These are phyloP conservation scores for Cryptotermes secundus DNA, from an alignment of 1,140 invertebrate species.

Conservation along the genomic window DNA sequence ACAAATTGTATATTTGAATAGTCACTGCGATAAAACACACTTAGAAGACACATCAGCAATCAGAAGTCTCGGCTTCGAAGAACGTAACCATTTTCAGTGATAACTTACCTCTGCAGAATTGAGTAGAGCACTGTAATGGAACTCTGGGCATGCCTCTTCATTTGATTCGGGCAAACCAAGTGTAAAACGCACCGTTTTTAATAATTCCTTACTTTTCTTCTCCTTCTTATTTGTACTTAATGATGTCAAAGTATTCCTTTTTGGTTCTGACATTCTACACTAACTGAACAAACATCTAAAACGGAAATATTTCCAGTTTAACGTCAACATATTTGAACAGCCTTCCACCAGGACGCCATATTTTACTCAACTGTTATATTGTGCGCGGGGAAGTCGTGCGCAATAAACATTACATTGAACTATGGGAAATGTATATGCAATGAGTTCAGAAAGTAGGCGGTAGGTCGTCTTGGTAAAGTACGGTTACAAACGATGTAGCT, in stretches of 20 bases:
- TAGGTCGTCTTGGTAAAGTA: too few species aligned
- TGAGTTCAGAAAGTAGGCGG: background rate
- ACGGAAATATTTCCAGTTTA: slow-evolving; percentile 34
- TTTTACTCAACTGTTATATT: slow-evolving; percentile 33
- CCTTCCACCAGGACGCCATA: slow-evolving; percentile 32
- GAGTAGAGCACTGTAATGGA: slow-evolving; percentile 63
- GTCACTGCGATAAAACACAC: background rate
- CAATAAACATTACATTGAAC: slow-evolving; percentile 32
- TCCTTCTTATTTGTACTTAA: slow-evolving; percentile 44
- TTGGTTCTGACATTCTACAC: slow-evolving; percentile 55
- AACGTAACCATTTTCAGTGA: slow-evolving; percentile 45
- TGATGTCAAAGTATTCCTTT: slow-evolving; percentile 53
- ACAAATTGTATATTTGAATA: background rate
- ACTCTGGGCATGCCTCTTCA: slow-evolving; percentile 64
- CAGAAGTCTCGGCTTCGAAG: slow-evolving; percentile 32
- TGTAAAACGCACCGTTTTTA: slow-evolving; percentile 57
- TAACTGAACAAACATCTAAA: slow-evolving; percentile 31
- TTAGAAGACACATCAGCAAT: slow-evolving; percentile 25
- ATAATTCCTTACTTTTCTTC: slow-evolving; percentile 50
- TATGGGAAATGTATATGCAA: background rate
- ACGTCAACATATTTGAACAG: slow-evolving; percentile 36
- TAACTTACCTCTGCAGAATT: slow-evolving; percentile 60
- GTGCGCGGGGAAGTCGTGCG: slow-evolving; percentile 29
- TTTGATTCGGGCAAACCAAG: slow-evolving; percentile 62
- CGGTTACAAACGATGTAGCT: too few species aligned